Base-by-base conservation (phyloP, 2,797 vertebrate genomes). In the Limnodromus scolopaceus region DNA sequence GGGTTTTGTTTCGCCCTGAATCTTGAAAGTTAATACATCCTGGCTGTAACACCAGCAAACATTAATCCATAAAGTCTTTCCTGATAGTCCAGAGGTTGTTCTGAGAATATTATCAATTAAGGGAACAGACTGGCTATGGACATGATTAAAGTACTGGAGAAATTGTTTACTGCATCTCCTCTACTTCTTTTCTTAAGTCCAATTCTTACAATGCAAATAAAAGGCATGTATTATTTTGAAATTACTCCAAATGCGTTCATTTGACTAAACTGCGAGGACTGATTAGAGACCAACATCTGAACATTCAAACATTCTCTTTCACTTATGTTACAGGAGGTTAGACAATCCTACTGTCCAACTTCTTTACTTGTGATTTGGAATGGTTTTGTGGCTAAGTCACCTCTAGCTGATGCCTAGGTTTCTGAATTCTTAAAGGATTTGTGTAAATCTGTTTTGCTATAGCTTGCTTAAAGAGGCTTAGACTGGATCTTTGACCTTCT, bases 401-500 rank as follows among this genome's bases (percentile, higher is more conserved):
- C 89, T 94, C 94, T 82, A 96, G 81, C 58, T 94, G 82, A 87
- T 88, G 80, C 36, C 79, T 25, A 58, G 71, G 63, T 93, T 92
- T 96, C 92, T 92, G 87, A 96, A 96, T 95, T 94, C 95, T 89
- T 93, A 89, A 95, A 90, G 84, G 93, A 96, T 95, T 96, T 96
- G 34, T 85, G 78, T 96, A 96, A 96, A 96, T 65, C 90, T 95
- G 66, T 96, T 97, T 96, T 95, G 63, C 83, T 87, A 69, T 8
- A 70, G 81, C 71, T 87, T 92, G 69, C 91, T 92, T 93, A 94
- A 70, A 91, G 81, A 94, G 65, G 88, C 86, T 97, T 96, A 97
- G 71, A 65, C 43, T 66, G 27, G 24, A 92, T 93, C 51, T 93
- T 84, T 94, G 91, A 93, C 92, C 93, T 97, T 92, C 77, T 25